These are phyloP conservation scores for Trichonephila clavipes DNA, from an alignment of 1,140 invertebrate species.

Conservation along the genomic window DNA sequence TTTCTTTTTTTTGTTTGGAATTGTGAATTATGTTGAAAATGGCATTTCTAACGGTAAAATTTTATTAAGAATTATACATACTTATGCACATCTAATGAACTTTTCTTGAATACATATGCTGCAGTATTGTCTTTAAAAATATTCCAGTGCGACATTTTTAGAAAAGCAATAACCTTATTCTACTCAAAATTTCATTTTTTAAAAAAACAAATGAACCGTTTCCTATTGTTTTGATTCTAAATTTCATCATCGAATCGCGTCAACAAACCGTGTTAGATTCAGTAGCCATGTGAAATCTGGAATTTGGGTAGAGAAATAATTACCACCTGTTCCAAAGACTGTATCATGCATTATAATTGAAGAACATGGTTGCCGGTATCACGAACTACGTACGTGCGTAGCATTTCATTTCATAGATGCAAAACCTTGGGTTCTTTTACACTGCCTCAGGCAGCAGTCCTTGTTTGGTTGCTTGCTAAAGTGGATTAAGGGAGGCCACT, in stretches of 20 bases:
- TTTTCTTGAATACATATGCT: too few species aligned
- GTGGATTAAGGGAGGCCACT: conserved; percentile 42
- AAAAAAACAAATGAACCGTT: too few species aligned
- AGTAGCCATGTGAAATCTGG: conserved; percentile 32
- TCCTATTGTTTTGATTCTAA: too few species aligned
- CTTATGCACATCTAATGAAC: too few species aligned
- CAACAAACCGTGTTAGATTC: not conserved
- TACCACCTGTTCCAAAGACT: conserved; percentile 21
- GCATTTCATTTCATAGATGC: conserved; percentile 11
- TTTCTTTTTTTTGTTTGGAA: too few species aligned
- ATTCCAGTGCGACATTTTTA: too few species aligned
- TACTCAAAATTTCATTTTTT: too few species aligned
- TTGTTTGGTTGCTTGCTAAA: conserved; percentile 46
- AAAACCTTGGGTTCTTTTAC: conserved; percentile 28
- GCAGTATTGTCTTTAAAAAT: too few species aligned
- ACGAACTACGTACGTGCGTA: conserved; percentile 39
- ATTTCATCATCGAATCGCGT: not conserved
- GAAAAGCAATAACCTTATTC: too few species aligned
- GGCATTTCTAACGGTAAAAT: too few species aligned
- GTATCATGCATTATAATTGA: conserved; percentile 34
- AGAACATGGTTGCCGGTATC: conserved; percentile 30
- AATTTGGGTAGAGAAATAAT: conserved; percentile 31
- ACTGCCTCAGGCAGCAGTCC: not conserved
- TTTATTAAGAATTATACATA: too few species aligned
- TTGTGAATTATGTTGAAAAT: too few species aligned